phyloP scores from a whole-genome alignment of 1,140 invertebrate species.

The Drosophila sp. region DNA sequence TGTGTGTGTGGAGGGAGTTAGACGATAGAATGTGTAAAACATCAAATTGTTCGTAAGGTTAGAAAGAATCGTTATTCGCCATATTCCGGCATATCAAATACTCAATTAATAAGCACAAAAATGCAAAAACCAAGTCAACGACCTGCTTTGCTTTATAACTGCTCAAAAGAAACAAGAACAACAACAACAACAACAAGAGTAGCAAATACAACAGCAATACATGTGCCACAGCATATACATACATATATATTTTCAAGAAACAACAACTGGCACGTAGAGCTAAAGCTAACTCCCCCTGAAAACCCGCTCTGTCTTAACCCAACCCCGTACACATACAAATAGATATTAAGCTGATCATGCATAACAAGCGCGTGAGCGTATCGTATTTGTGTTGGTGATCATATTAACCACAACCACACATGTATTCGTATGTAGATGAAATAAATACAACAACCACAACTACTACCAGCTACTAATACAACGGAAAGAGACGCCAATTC shows the following conservation, averaged over 20 bases:
- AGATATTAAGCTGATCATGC: constrained; percentile 71
- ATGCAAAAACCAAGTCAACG: constrained; percentile 82
- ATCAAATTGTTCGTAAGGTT: constrained; percentile 3
- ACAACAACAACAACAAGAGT: constrained; percentile 44
- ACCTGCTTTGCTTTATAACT: constrained; percentile 84
- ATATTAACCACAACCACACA: constrained; percentile 26
- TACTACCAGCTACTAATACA: constrained; percentile 1
- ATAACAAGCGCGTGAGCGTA: constrained; percentile 82
- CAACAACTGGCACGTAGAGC: constrained; percentile 38
- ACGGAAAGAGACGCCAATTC: constrained; percentile 68
- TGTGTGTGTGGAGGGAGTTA: too few species aligned
- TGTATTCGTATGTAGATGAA: constrained; percentile 4
- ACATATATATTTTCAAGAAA: constrained; percentile 10
- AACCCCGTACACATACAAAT: constrained; percentile 23
- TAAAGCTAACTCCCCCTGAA: constrained; percentile 20
- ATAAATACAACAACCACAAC: constrained; percentile 37
- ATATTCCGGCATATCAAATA: constrained; percentile 80
- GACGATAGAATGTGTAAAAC: background rate
- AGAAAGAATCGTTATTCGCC: constrained; percentile 40
- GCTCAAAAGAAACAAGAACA: constrained; percentile 53
- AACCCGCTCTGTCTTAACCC: constrained; percentile 26
- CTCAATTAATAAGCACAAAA: constrained; percentile 84
- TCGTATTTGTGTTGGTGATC: constrained; percentile 38
- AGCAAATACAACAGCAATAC: constrained; percentile 29
- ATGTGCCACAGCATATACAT: constrained; percentile 33